Percentiles rank a stretch among this genome's conserved stretches.
Evolutionary conservation across 2,797 vertebrate species (phyloP).

Genomic region (Paguma larvata): DNA sequence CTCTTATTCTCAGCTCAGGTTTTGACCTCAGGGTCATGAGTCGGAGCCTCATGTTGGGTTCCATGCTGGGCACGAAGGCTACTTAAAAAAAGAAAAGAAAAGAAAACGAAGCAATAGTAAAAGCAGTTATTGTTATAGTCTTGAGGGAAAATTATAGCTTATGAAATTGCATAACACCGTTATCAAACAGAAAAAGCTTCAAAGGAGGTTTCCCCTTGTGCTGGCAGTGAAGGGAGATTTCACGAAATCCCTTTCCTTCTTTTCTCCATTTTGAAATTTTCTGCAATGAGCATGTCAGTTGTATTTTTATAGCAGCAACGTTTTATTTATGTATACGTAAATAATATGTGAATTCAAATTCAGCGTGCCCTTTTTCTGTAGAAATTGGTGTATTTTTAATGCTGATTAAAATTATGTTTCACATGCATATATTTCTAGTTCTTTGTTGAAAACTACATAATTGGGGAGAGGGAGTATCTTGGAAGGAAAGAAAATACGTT

Average conservation of each 20-base stretch:
- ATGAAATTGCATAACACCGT: not conserved
- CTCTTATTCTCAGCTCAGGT: too few relatives aligned
- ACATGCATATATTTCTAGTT: not conserved
- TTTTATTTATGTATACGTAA: not conserved
- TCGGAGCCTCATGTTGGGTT: too few relatives aligned
- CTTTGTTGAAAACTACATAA: not conserved
- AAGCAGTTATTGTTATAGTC: not conserved
- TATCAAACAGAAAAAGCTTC: not conserved
- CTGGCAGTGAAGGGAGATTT: not conserved
- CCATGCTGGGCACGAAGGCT: too few relatives aligned
- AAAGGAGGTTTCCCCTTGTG: not conserved
- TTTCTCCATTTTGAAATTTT: not conserved
- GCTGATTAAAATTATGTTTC: not conserved
- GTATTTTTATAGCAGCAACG: not conserved
- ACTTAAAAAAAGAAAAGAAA: too few relatives aligned
- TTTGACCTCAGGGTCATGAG: too few relatives aligned
- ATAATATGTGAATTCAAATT: not conserved
- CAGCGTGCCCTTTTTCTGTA: not conserved
- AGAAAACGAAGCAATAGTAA: not conserved
- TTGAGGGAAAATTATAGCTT: slow-evolving; percentile 24
- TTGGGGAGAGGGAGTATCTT: not conserved
- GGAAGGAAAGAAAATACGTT: not conserved
- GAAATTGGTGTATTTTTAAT: not conserved
- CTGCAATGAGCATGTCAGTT: not conserved
- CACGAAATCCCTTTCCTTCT: not conserved